phyloP scores from a whole-genome alignment of 2,113 vertebrate genomes.

The Kryptolebias marmoratus region DNA sequence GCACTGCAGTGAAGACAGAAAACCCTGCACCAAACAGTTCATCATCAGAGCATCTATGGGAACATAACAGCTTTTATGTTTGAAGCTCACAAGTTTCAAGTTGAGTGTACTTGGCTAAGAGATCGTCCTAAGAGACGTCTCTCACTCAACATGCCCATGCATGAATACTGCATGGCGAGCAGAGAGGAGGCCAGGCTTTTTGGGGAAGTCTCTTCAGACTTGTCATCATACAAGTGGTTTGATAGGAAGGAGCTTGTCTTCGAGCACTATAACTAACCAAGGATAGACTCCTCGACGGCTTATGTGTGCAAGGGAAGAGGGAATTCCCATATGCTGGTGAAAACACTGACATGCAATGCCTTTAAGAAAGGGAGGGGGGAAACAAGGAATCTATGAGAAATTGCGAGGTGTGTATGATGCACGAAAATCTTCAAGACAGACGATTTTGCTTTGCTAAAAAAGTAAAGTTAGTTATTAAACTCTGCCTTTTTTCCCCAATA shows the following conservation, averaged over 20 bases:
- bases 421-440: neutral
- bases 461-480: neutral
- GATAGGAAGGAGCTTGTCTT: conserved; percentile 20
- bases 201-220: conserved; percentile 25
- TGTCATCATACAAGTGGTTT: conserved; percentile 10
- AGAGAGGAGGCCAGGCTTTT: conserved; percentile 22
- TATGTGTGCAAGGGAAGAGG: neutral
- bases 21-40: conserved; percentile 32
- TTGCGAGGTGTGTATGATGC: neutral
- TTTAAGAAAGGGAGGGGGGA: neutral
- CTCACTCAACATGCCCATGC: conserved; percentile 38
- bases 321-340: neutral
- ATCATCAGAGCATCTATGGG: conserved; percentile 28
- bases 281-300: conserved; percentile 9
- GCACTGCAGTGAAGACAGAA: conserved; percentile 33
- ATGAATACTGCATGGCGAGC: conserved; percentile 52
- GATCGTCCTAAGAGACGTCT: conserved; percentile 46
- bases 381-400: neutral
- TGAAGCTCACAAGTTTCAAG: conserved; percentile 37
- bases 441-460: neutral
- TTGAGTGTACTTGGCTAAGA: conserved; percentile 36
- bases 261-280: conserved; percentile 1
- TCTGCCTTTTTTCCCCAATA: neutral
- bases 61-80: conserved; percentile 49
- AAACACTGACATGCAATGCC: neutral